Evolutionary conservation across 30 jellyfish, hydroid and myxozoan genomes (phyloP).

Genomic region (Aurelia aurita): DNA sequence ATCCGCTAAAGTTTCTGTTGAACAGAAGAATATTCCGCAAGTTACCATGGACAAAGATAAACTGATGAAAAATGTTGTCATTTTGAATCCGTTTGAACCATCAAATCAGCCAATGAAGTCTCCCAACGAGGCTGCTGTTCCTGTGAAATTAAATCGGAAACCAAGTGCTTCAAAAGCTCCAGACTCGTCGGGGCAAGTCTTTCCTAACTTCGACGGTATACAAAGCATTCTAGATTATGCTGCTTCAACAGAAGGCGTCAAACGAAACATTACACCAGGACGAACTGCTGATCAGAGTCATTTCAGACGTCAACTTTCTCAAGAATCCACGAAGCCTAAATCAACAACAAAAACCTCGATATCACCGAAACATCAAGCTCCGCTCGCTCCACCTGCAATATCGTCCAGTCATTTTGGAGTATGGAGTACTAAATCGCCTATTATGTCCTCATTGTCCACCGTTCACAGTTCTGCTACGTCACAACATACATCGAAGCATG

Average conservation of each 20-base stretch:
- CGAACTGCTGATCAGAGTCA: background rate
- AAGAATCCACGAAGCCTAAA: conserved; percentile 16
- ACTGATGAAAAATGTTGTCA: background rate
- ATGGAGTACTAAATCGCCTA: conserved; percentile 1
- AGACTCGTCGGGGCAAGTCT: background rate
- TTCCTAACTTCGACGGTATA: background rate
- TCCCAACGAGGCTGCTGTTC: background rate
- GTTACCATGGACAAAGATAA: background rate
- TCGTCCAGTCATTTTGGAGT: background rate
- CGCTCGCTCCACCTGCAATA: background rate
- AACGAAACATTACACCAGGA: background rate
- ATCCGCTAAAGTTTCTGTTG: background rate
- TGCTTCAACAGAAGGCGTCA: conserved; percentile 17
- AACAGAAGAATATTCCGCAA: background rate
- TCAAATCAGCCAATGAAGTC: background rate
- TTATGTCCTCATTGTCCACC: background rate
- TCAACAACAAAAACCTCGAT: background rate
- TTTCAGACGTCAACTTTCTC: background rate
- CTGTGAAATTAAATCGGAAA: conserved; percentile 11
- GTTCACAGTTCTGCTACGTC: background rate
- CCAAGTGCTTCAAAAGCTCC: background rate
- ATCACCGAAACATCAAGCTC: background rate
- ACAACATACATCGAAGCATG: background rate
- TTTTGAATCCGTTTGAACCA: conserved; percentile 14
- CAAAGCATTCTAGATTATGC: conserved; percentile 67